These are phyloP conservation scores for Larimichthys polyactis DNA, from an alignment of 2,113 vertebrate genomes.

Conservation along the genomic window DNA sequence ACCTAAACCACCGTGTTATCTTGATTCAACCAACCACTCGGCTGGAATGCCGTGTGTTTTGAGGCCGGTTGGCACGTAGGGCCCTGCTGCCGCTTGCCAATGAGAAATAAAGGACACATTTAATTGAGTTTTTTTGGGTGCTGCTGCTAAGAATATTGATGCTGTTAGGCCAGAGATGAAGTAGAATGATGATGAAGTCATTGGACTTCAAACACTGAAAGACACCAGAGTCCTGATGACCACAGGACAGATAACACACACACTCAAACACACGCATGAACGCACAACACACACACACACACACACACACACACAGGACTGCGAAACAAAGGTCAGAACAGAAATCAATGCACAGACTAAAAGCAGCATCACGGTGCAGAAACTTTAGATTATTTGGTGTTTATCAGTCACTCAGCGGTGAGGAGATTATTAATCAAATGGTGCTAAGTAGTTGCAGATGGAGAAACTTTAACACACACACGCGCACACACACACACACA, in stretches of 20 bases:
- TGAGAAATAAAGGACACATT: constrained; percentile 67
- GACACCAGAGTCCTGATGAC: constrained; percentile 15
- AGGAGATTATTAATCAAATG: constrained; percentile 4
- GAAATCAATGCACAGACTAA: constrained; percentile 1
- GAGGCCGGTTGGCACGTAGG: constrained; percentile 38
- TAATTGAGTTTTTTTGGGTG: constrained; percentile 64
- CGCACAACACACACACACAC: no score
- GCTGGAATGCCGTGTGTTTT: constrained; percentile 17
- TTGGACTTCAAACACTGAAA: constrained; percentile 27
- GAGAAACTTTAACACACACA: neutral
- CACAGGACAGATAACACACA: neutral
- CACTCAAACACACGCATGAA: no score
- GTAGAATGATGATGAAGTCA: constrained; percentile 24
- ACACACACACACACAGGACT: neutral
- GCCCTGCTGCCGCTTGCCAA: constrained; percentile 51
- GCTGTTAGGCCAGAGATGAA: neutral
- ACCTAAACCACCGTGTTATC: constrained; percentile 1
- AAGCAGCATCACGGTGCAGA: neutral
- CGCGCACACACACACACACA: constrained; percentile 8
- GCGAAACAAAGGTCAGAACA: constrained; percentile 2
- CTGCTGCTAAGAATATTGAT: constrained; percentile 58
- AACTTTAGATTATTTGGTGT: no score
- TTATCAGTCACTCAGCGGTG: neutral
- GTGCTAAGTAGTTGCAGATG: constrained; percentile 26
- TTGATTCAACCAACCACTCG: neutral